Conservation (phyloP, 2,797 vertebrate genomes). For the Halcyon chelicuti region DNA sequence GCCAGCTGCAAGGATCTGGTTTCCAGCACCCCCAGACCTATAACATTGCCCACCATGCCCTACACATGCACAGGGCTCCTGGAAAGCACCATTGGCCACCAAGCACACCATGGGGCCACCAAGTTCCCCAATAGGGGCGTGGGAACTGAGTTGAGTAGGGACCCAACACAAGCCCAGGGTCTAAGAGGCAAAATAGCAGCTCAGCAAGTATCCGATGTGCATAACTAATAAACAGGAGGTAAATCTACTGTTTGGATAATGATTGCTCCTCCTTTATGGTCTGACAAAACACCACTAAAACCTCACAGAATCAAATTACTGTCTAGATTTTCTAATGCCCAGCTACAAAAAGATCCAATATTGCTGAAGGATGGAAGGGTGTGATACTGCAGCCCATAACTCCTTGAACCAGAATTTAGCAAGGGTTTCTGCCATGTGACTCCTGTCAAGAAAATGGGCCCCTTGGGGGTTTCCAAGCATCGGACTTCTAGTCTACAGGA, state of each 20-base stretch:
- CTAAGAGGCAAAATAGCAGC: neutral
- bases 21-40: neutral
- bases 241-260: neutral
- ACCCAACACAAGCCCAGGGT: neutral
- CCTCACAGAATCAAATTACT: neutral
- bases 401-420: neutral
- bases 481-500: neutral
- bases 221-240: neutral
- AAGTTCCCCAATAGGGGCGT: accelerated
- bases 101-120: neutral
- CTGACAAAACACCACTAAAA: neutral
- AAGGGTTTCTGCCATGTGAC: neutral
- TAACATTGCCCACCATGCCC: neutral
- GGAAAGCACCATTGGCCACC: accelerated
- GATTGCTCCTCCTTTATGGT: neutral
- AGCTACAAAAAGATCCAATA: neutral
- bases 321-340: neutral
- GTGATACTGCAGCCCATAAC: neutral
- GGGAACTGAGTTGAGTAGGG: neutral
- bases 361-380: neutral
- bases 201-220: neutral
- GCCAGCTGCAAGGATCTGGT: neutral
- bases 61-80: neutral
- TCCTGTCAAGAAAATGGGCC: neutral
- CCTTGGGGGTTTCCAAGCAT: neutral